Evolutionary conservation across 1,140 invertebrate species (phyloP).

Genomic region (Drosophila oshimai): DNA sequence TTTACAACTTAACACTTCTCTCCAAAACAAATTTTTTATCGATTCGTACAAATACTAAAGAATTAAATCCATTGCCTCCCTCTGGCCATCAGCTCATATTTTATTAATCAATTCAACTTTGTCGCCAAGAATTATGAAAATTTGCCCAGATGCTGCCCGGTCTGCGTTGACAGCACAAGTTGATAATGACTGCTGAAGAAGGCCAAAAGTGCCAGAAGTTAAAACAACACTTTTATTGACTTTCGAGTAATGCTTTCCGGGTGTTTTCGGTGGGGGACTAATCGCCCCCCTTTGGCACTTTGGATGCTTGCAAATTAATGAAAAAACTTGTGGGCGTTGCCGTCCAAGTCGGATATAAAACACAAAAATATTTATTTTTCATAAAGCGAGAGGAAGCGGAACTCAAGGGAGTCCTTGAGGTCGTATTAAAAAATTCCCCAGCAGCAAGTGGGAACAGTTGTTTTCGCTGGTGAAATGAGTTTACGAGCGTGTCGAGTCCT

Average conservation of each 20-base stretch:
- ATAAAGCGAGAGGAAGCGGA: conserved; percentile 6
- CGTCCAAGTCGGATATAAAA: conserved; percentile 39
- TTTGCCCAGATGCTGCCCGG: conserved; percentile 15
- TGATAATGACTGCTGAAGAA: conserved; percentile 48
- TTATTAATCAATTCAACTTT: conserved; percentile 77
- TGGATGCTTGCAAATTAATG: conserved; percentile 59
- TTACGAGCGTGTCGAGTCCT: conserved; percentile 72
- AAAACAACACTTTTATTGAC: conserved; percentile 68
- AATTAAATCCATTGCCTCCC: neutral
- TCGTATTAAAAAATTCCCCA: conserved; percentile 69
- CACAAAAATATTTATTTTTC: conserved; percentile 57
- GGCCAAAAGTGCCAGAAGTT: conserved; percentile 46
- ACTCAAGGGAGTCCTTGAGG: conserved; percentile 68
- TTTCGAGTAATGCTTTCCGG: neutral
- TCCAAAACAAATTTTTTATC: neutral
- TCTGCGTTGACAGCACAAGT: conserved; percentile 41
- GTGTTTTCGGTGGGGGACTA: conserved; percentile 20
- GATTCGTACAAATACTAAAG: neutral
- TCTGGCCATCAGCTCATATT: conserved; percentile 21
- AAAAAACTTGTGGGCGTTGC: conserved; percentile 68
- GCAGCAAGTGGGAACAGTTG: conserved; percentile 38
- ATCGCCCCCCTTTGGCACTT: conserved; percentile 28
- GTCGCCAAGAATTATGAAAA: conserved; percentile 58
- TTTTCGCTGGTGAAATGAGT: conserved; percentile 61
- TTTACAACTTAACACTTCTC: too few relatives aligned